Evolutionary conservation across 1,140 invertebrate genomes (phyloP).

Genomic region (Dinothrombium tinctorium): DNA sequence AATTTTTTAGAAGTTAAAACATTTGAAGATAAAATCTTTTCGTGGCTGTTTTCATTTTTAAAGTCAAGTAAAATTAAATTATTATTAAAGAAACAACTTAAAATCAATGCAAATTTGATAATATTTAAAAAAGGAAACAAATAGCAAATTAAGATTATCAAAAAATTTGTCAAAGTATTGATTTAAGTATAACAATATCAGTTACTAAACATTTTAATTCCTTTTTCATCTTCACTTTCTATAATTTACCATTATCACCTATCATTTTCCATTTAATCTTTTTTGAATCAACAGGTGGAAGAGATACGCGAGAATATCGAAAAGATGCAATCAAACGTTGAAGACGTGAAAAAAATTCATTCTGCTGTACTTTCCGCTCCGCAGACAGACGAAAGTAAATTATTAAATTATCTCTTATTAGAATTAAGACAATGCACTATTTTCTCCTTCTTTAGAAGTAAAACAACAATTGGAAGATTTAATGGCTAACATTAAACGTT

Average conservation of each 20-base stretch:
- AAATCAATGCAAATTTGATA: too few relatives aligned
- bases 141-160: too few relatives aligned
- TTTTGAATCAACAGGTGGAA: conserved; percentile 36
- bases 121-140: too few relatives aligned
- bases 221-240: conserved; percentile 7
- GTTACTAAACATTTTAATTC: neutral
- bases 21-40: too few relatives aligned
- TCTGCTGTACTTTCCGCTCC: conserved; percentile 35
- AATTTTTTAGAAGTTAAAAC: too few relatives aligned
- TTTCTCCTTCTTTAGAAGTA: conserved; percentile 52
- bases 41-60: too few relatives aligned
- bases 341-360: conserved; percentile 37
- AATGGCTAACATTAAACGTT: conserved; percentile 99
- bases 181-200: too few relatives aligned
- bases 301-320: conserved; percentile 35
- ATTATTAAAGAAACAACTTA: too few relatives aligned
- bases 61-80: too few relatives aligned
- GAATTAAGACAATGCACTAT: too few relatives aligned
- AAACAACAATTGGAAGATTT: conserved; percentile 98
- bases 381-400: conserved; percentile 35
- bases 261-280: too few relatives aligned
- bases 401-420: neutral
- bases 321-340: conserved; percentile 33
- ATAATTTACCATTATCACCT: too few relatives aligned
- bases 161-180: neutral